Evolutionary conservation across 2,888 invertebrate genomes (phyloP).

Genomic region (Neelides folsomi): DNA sequence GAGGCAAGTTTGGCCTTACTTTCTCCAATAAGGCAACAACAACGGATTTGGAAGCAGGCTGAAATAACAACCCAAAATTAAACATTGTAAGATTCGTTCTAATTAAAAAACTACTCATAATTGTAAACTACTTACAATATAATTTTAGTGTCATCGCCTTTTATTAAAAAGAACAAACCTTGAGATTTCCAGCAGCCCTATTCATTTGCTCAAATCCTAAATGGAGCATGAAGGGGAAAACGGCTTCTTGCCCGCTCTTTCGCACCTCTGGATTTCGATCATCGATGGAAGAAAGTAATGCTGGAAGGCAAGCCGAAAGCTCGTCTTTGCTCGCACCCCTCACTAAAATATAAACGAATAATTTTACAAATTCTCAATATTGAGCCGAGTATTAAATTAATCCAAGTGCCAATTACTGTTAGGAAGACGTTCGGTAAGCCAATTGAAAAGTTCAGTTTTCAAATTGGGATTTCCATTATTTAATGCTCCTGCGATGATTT

Average conservation of each 20-base stretch:
- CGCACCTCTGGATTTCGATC: constrained; percentile 84
- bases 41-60: constrained; percentile 41
- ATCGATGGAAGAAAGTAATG: constrained; percentile 67
- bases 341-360: constrained; percentile 40
- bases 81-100: neutral
- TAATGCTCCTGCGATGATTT: constrained; percentile 76
- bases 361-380: neutral
- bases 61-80: constrained; percentile 10
- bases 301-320: constrained; percentile 58
- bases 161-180: constrained; percentile 42
- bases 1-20: constrained; percentile 66
- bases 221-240: constrained; percentile 85
- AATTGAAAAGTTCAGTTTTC: constrained; percentile 65
- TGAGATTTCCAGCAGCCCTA: constrained; percentile 61
- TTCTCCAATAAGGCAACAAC: constrained; percentile 72
- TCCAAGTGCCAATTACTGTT: constrained; percentile 35
- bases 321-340: constrained; percentile 71
- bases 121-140: neutral
- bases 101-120: neutral
- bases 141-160: neutral
- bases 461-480: constrained; percentile 71
- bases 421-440: constrained; percentile 71
- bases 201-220: constrained; percentile 68
- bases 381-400: neutral
- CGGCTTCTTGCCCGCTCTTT: constrained; percentile 75